Evolutionary conservation across 2,888 invertebrate species (phyloP), one percentile per base, ranked within the genome.

Genomic region (Drosophila meridionalis): DNA sequence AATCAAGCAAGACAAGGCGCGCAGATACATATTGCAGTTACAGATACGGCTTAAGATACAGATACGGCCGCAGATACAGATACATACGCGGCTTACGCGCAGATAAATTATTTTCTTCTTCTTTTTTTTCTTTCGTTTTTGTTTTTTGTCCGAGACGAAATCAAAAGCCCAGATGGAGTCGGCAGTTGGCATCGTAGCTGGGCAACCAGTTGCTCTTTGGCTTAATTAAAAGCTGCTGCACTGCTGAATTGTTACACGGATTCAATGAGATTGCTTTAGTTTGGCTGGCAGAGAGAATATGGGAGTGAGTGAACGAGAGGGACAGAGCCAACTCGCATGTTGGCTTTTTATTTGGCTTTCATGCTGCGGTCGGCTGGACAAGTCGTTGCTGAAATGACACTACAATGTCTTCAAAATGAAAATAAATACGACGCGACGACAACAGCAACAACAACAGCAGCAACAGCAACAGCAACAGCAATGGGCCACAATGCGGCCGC

Each of bases 341-440:
- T 58, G 75, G 73, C 73, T 73, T 87, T 82, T 87, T 78, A 79
- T 84, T 82, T 91, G 80, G 76, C 80, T 85, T 91, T 80, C 82
- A 77, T 76, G 88, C 79, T 89, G 85, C 89, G 76, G 75, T 80
- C 68, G 70, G 69, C 75, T 74, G 75, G 76, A 82, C 82, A 76
- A 74, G 82, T 82, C 78, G 88, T 76, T 89, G 90, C 81, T 90
- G 86, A 87, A 87, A 90, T 87, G 87, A 87, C 87, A 90, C 91
- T 87, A 89, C 86, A 91, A 85, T 78, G 91, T 89, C 87, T 89
- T 82, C 75, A 73, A 90, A 87, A 90, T 90, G 90, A 87, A 87
- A 92, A 92, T 91, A 91, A 91, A 90, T 87, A 88, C 89, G 83
- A 78, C 66, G 59, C 52, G 56, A 69, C 47, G 26, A 36, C 45